Percentiles rank a stretch among this genome's conserved stretches.
Evolutionary conservation across 2,113 vertebrate species (phyloP).

Genomic region (Nothocercus julius): DNA sequence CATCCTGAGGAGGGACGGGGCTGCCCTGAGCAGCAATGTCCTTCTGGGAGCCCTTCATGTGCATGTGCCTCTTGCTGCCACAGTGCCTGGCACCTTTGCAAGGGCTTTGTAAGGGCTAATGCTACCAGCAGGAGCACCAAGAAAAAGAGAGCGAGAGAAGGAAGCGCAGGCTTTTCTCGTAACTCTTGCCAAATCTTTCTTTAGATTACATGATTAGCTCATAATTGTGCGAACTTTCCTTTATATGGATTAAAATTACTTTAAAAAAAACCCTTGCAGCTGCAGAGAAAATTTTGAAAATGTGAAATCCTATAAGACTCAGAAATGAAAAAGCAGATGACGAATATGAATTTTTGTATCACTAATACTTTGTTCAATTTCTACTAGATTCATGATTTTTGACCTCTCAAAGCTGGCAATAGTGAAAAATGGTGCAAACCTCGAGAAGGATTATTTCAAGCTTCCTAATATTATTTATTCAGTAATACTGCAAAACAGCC

Average conservation of each 20-base stretch:
- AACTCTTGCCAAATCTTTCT: neutral
- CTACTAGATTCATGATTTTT: neutral
- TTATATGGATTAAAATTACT: neutral
- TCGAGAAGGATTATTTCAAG: neutral
- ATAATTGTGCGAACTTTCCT: neutral
- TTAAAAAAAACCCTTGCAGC: neutral
- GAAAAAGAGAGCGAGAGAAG: no score
- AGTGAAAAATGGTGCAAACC: neutral
- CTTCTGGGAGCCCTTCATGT: neutral
- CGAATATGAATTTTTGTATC: neutral
- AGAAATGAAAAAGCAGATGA: neutral
- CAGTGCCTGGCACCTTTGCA: neutral
- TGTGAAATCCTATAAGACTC: neutral
- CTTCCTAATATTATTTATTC: slow-evolving; percentile 3
- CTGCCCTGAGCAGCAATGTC: neutral
- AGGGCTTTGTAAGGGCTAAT: neutral
- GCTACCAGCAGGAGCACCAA: neutral
- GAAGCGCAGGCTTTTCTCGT: neutral
- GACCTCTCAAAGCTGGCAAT: neutral
- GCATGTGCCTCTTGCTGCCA: neutral
- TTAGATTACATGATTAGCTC: neutral
- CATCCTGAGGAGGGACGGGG: neutral
- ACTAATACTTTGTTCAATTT: neutral
- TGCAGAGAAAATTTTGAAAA: neutral
- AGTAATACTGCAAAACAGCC: neutral